Percentiles rank a stretch among this genome's conserved stretches.
Evolutionary conservation across 2,797 vertebrate species (phyloP).

Genomic region (Arremon aurantiirostris): DNA sequence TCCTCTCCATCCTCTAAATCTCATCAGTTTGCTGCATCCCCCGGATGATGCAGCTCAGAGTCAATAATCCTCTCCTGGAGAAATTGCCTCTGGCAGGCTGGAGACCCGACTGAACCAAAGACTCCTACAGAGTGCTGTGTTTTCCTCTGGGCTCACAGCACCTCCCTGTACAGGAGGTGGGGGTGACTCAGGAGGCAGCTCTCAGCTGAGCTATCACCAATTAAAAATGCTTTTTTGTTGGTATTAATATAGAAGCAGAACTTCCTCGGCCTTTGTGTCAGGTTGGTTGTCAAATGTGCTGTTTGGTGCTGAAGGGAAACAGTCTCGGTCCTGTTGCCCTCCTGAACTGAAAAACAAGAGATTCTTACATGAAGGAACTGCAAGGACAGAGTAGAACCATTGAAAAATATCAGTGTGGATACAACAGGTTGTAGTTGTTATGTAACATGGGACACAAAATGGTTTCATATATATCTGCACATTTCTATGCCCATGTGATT

Average conservation of each 20-base stretch:
- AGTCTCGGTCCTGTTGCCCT: neutral
- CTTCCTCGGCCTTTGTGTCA: neutral
- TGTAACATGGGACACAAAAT: rapidly evolving
- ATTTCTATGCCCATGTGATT: too few relatives aligned
- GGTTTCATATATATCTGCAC: neutral
- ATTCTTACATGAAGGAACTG: rapidly evolving
- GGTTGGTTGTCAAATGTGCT: neutral
- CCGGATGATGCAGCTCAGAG: neutral
- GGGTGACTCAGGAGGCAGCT: neutral
- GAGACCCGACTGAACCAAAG: neutral
- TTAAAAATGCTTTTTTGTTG: neutral
- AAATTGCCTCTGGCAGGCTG: neutral
- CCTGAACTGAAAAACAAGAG: neutral
- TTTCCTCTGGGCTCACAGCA: neutral
- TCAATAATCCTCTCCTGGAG: neutral
- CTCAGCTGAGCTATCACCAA: neutral
- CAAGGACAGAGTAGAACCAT: neutral
- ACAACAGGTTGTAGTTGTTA: rapidly evolving
- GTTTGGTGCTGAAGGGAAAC: neutral
- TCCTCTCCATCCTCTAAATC: neutral
- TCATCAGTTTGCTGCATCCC: neutral
- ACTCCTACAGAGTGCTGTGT: rapidly evolving
- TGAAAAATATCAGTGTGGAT: neutral
- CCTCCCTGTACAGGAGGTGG: neutral
- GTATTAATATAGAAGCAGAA: neutral